Evolutionary conservation across 2,888 invertebrate species (phyloP).

Genomic region (Drosophila picticornis): DNA sequence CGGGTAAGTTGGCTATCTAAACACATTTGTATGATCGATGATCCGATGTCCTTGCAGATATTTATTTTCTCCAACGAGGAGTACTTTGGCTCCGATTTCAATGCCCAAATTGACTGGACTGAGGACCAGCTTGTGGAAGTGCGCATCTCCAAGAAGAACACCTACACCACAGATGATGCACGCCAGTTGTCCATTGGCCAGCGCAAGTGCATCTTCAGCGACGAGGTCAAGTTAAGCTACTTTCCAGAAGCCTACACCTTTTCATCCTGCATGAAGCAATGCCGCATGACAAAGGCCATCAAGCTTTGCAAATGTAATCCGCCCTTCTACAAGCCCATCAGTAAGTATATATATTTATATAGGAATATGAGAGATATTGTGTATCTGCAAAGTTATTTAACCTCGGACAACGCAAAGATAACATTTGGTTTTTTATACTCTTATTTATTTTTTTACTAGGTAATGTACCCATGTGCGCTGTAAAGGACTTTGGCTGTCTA

Average conservation of each 20-base stretch:
- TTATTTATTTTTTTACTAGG: conserved; percentile 34
- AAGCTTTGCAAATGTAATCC: conserved; percentile 90
- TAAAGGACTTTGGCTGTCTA: conserved; percentile 88
- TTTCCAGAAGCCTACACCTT: conserved; percentile 89
- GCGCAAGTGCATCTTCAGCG: conserved; percentile 90
- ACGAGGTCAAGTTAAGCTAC: conserved; percentile 88
- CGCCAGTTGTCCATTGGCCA: conserved; percentile 89
- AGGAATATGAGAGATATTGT: too few species aligned
- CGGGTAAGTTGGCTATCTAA: conserved; percentile 55
- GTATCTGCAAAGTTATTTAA: not conserved
- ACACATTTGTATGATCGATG: not conserved
- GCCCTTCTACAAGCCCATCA: conserved; percentile 88
- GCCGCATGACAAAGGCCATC: conserved; percentile 89
- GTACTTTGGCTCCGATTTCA: conserved; percentile 89
- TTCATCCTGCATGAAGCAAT: conserved; percentile 91
- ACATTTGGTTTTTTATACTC: not conserved
- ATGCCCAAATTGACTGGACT: conserved; percentile 90
- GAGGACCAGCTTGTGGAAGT: conserved; percentile 83
- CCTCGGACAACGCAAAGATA: not conserved
- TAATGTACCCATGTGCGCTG: conserved; percentile 86
- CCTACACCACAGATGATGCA: conserved; percentile 91
- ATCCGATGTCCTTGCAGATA: conserved; percentile 60
- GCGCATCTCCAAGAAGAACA: conserved; percentile 89
- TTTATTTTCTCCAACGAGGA: conserved; percentile 89
- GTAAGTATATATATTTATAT: conserved; percentile 82